Percentiles rank a stretch among this genome's conserved stretches.
These are phyloP conservation scores for Spinus olivaceus DNA, from an alignment of 2,797 vertebrate genomes.

Conservation along the genomic window DNA sequence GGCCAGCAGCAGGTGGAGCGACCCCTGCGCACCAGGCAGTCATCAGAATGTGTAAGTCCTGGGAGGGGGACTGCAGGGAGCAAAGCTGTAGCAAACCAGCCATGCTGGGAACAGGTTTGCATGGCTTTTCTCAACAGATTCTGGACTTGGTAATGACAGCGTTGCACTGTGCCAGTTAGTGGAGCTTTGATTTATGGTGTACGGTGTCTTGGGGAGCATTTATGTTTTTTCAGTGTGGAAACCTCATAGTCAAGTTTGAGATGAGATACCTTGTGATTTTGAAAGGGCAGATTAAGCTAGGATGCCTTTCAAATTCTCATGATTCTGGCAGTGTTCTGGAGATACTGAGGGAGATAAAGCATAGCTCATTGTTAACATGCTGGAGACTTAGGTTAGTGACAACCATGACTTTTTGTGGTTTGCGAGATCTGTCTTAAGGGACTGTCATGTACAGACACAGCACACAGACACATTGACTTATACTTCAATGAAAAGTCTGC, in stretches of 20 bases:
- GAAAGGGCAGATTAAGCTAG: neutral
- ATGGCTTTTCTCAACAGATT: neutral
- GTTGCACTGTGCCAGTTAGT: neutral
- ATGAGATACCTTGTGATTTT: neutral
- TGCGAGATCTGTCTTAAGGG: neutral
- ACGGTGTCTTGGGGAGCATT: neutral
- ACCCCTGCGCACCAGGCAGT: slow-evolving; percentile 83
- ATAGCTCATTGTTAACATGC: neutral
- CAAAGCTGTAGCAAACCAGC: neutral
- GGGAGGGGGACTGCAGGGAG: neutral
- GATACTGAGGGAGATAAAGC: neutral
- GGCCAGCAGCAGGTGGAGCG: slow-evolving; percentile 79
- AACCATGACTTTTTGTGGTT: neutral
- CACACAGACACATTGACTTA: neutral
- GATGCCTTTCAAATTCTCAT: neutral
- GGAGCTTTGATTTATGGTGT: neutral
- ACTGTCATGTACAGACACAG: neutral
- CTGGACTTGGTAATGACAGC: neutral
- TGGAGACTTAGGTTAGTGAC: neutral
- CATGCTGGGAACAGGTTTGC: neutral
- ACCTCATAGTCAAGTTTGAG: neutral
- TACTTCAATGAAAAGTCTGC: neutral
- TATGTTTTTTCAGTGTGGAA: neutral
- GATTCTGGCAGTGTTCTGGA: neutral
- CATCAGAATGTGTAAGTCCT: slow-evolving; percentile 93